Conservation (phyloP, 2,888 invertebrate genomes). For the Pollenia amentaria region DNA sequence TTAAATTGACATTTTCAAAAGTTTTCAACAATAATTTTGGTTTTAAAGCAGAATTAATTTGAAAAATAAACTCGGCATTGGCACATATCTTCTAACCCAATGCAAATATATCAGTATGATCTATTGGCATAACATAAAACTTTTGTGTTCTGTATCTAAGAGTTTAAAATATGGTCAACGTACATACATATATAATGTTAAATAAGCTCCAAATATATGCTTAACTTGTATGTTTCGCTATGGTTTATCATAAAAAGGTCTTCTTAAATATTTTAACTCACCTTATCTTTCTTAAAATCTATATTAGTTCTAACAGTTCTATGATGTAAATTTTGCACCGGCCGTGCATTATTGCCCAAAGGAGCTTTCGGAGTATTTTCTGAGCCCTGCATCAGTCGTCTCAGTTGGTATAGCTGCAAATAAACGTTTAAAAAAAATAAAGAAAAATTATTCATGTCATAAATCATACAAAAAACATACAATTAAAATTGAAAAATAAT, state of each 20-base stretch:
- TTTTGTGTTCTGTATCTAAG: too few species aligned
- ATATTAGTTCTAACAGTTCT: conserved; percentile 98
- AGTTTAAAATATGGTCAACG: too few species aligned
- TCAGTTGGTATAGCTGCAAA: conserved; percentile 92
- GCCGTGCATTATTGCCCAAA: conserved; percentile 96
- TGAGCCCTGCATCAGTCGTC: conserved; percentile 95
- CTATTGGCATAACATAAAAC: too few species aligned
- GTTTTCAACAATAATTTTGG: too few species aligned
- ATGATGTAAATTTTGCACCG: conserved; percentile 96
- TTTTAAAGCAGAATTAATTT: too few species aligned
- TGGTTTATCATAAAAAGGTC: background rate
- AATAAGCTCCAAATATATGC: too few species aligned
- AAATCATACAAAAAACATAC: conserved; percentile 29
- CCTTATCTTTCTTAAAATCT: conserved; percentile 92
- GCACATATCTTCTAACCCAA: too few species aligned
- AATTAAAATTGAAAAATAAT: conserved; percentile 35
- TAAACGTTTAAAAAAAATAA: conserved; percentile 27
- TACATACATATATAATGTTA: too few species aligned
- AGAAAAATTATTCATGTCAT: conserved; percentile 1
- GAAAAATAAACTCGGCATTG: too few species aligned
- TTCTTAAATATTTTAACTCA: conserved; percentile 74
- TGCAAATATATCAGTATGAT: too few species aligned
- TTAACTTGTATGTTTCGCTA: too few species aligned
- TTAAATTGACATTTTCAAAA: too few species aligned
- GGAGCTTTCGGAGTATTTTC: conserved; percentile 94